Evolutionary conservation across 2,797 vertebrate species (phyloP).

Genomic region (Champsocephalus gunnari): DNA sequence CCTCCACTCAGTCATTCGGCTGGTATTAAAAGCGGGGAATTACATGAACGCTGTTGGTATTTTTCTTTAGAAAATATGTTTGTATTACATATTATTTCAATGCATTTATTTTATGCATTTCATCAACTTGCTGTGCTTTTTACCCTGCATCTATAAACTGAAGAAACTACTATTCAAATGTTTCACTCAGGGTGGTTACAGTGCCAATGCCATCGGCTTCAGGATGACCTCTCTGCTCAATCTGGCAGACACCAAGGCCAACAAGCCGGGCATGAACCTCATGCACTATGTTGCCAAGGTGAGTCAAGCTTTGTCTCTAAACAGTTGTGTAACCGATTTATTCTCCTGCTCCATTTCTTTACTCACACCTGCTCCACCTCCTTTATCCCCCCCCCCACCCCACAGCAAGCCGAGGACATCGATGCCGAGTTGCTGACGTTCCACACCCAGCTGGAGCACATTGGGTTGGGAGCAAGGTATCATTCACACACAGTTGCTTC

Average conservation of each 20-base stretch:
- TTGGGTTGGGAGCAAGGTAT: slow-evolving; percentile 78
- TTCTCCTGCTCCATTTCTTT: not conserved
- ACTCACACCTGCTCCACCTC: not conserved
- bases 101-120: not conserved
- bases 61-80: slow-evolving; percentile 22
- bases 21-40: slow-evolving; percentile 90
- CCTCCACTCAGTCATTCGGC: slow-evolving; percentile 87
- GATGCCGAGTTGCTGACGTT: slow-evolving; percentile 80
- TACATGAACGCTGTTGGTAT: slow-evolving; percentile 89
- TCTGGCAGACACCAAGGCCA: slow-evolving; percentile 89
- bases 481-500: not conserved
- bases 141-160: not conserved
- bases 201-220: slow-evolving; percentile 87
- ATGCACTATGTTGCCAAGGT: slow-evolving; percentile 91
- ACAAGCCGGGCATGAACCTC: slow-evolving; percentile 89
- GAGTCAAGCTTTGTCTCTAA: slow-evolving; percentile 26
- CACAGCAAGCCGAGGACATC: slow-evolving; percentile 84
- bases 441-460: slow-evolving; percentile 78
- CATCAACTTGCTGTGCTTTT: not conserved
- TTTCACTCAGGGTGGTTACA: slow-evolving; percentile 84
- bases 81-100: not conserved
- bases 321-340: not conserved
- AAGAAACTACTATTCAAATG: not conserved
- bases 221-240: slow-evolving; percentile 87
- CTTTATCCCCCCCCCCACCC: not conserved